Evolutionary conservation across 2,888 invertebrate genomes (phyloP).

Genomic region (Incurvaria masculella): DNA sequence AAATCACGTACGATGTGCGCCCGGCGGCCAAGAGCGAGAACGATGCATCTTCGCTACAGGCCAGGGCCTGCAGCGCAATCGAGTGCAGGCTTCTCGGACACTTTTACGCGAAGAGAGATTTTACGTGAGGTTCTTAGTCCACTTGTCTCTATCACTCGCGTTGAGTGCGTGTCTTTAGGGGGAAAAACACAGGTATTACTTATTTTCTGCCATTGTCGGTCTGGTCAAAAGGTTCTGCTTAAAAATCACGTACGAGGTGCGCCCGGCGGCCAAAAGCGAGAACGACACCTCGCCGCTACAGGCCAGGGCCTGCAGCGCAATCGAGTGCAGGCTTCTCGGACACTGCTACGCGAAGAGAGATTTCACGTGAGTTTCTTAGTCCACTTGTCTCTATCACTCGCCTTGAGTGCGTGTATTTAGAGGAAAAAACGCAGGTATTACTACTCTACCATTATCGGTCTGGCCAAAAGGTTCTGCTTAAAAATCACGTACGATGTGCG

Average conservation of each 20-base stretch:
- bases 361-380: slow-evolving; percentile 63
- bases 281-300: slow-evolving; percentile 48
- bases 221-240: slow-evolving; percentile 87
- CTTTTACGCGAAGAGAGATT: slow-evolving; percentile 70
- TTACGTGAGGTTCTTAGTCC: no score
- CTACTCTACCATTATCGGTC: no score
- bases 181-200: no score
- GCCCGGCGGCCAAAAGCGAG: slow-evolving; percentile 34
- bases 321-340: slow-evolving; percentile 82
- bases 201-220: no score
- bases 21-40: slow-evolving; percentile 37
- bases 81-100: slow-evolving; percentile 84
- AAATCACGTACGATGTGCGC: slow-evolving; percentile 83
- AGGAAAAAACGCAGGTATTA: no score
- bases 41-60: slow-evolving; percentile 45
- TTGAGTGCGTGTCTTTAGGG: no score
- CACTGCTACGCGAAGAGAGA: slow-evolving; percentile 72
- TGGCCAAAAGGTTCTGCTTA: slow-evolving; percentile 84
- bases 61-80: slow-evolving; percentile 70
- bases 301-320: slow-evolving; percentile 68
- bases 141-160: no score
- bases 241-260: slow-evolving; percentile 87
- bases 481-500: no score
- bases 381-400: no score
- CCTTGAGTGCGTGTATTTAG: no score